Conservation (phyloP, 2,797 vertebrate genomes). For the Chaunax sp. region DNA sequence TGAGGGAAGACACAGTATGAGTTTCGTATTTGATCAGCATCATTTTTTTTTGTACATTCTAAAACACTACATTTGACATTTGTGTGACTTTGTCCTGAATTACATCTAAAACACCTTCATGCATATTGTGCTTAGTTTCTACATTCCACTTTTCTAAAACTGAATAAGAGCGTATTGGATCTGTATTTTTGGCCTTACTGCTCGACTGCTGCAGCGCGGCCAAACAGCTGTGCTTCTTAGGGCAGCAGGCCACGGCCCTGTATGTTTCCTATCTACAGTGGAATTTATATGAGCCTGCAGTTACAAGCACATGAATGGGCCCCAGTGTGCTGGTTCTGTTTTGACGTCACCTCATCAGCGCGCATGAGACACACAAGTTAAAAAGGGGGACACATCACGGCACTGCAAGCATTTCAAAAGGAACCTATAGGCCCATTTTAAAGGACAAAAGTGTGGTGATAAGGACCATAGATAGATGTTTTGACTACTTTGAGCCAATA, state of each 20-base stretch:
- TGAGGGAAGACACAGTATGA: conserved; percentile 21
- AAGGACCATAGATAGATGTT: conserved; percentile 36
- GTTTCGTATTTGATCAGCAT: background rate
- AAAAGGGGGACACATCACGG: conserved; percentile 45
- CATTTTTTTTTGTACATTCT: too few relatives aligned
- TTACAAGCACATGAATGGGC: conserved; percentile 79
- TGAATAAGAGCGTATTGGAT: conserved; percentile 26
- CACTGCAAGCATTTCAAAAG: conserved; percentile 51
- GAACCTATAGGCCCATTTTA: conserved; percentile 28
- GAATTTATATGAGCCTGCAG: conserved; percentile 81
- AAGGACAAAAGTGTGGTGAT: conserved; percentile 23
- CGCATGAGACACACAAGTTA: conserved; percentile 57
- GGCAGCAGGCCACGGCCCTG: conserved; percentile 57
- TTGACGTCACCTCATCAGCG: conserved; percentile 74
- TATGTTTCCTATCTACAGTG: conserved; percentile 80
- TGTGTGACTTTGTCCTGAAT: background rate
- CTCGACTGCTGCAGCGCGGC: conserved; percentile 39
- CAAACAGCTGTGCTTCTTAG: conserved; percentile 73
- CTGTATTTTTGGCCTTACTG: conserved; percentile 19
- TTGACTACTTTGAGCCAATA: conserved; percentile 9
- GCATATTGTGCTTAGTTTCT: background rate
- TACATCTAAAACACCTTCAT: background rate
- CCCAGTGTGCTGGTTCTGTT: conserved; percentile 71
- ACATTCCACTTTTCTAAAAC: conserved; percentile 12
- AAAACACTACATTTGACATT: background rate